A percentile compares a stretch with the other conserved stretches of the same genome.
phyloP scores from a whole-genome alignment of 1,140 invertebrate species.

The Psix sp. region DNA sequence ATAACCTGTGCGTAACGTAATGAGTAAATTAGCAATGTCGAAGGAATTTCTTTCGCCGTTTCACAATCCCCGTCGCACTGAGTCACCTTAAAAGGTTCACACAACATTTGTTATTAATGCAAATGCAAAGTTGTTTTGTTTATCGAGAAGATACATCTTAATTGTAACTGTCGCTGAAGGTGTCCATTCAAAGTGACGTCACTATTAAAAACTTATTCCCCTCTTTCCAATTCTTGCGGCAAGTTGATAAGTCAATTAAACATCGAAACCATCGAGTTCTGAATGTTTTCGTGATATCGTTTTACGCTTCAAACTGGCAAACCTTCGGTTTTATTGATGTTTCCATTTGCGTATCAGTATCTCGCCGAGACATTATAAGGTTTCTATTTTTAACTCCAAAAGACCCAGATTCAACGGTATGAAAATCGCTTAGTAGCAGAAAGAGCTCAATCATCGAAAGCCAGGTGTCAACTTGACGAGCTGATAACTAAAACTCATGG shows the following conservation, averaged over 20 bases:
- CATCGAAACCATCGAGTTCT: too few relatives aligned
- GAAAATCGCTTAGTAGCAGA: too few relatives aligned
- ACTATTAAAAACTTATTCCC: too few relatives aligned
- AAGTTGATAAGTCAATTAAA: too few relatives aligned
- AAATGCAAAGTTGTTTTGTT: too few relatives aligned
- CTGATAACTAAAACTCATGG: slow-evolving; percentile 67
- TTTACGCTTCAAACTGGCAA: too few relatives aligned
- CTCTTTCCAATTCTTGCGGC: too few relatives aligned
- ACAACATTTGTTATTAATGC: not conserved
- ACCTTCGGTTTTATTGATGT: slow-evolving; percentile 67
- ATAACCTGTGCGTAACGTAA: slow-evolving; percentile 15
- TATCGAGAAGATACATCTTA: too few relatives aligned
- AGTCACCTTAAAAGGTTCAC: slow-evolving; percentile 3
- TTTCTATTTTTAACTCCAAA: slow-evolving; percentile 64
- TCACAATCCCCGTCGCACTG: slow-evolving; percentile 12
- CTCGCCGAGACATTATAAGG: slow-evolving; percentile 71
- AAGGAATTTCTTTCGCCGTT: slow-evolving; percentile 22
- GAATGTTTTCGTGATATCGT: too few relatives aligned
- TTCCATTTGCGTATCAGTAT: slow-evolving; percentile 73
- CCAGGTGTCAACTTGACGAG: slow-evolving; percentile 39
- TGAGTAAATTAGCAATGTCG: slow-evolving; percentile 31
- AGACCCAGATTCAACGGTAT: slow-evolving; percentile 7
- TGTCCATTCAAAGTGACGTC: too few relatives aligned
- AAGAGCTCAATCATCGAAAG: slow-evolving; percentile 30
- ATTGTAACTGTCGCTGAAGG: too few relatives aligned